Percentiles rank a stretch among this genome's conserved stretches.
Evolutionary conservation across 2,888 invertebrate genomes (phyloP).

Genomic region (Microchrysa polita): DNA sequence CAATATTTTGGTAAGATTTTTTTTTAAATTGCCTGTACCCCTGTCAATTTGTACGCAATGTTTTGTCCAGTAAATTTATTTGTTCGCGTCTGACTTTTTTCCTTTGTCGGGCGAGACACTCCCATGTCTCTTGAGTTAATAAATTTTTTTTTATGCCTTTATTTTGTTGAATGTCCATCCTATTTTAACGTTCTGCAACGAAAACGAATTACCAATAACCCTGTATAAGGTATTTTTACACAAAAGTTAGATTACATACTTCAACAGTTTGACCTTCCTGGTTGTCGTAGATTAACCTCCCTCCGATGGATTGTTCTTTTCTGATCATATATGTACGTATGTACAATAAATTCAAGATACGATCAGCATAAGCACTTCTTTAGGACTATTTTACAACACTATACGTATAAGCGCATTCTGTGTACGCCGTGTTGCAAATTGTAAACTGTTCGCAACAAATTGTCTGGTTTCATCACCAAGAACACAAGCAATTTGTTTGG

Average conservation of each 20-base stretch:
- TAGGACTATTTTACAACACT: not conserved
- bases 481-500: constrained; percentile 37
- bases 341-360: constrained; percentile 28
- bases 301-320: constrained; percentile 36
- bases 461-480: constrained; percentile 37
- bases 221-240: no score
- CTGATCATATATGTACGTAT: constrained; percentile 33
- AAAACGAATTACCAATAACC: no score
- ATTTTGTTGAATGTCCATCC: no score
- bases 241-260: constrained; percentile 32
- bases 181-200: no score
- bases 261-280: constrained; percentile 46
- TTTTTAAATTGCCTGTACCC: no score
- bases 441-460: constrained; percentile 23
- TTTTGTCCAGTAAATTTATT: no score
- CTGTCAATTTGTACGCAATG: no score
- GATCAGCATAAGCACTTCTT: constrained; percentile 7
- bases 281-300: constrained; percentile 49
- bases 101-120: no score
- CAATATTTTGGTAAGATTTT: no score
- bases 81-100: no score
- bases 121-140: no score
- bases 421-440: not conserved
- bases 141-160: no score
- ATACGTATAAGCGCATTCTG: not conserved